Percentiles rank a stretch among this genome's conserved stretches.
These are phyloP conservation scores for Mormyrus lacerda DNA, from an alignment of 2,113 vertebrate genomes.

Conservation along the genomic window DNA sequence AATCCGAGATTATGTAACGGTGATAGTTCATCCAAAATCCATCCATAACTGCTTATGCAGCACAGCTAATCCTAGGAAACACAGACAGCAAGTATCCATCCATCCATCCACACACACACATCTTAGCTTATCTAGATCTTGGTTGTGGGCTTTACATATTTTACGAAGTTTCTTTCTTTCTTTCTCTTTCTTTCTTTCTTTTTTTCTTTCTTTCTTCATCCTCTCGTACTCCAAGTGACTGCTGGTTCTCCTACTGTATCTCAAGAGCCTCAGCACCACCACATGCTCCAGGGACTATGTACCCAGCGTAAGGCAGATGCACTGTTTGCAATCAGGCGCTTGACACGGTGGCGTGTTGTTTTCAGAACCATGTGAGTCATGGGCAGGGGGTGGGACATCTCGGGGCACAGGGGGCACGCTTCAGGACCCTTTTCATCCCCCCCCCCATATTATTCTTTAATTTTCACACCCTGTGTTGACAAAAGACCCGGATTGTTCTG, in stretches of 20 bases:
- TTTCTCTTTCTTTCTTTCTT: neutral
- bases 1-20: neutral
- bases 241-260: neutral
- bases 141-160: neutral
- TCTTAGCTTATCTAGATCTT: neutral
- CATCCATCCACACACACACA: neutral
- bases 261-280: neutral
- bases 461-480: conserved; percentile 1
- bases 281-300: neutral
- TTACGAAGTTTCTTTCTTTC: neutral
- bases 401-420: neutral
- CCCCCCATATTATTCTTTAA: conserved; percentile 19
- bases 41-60: neutral
- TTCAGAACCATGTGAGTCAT: conserved; percentile 19
- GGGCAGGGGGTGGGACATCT: neutral
- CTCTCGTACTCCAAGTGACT: neutral
- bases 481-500: neutral
- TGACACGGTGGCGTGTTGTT: conserved; percentile 15
- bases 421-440: neutral
- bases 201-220: neutral
- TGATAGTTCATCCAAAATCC: neutral
- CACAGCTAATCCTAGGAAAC: neutral
- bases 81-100: neutral
- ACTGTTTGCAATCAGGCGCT: neutral
- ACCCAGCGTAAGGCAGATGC: too few species aligned